Conservation (phyloP, 2,888 invertebrate species). For the Dione vanillae region DNA sequence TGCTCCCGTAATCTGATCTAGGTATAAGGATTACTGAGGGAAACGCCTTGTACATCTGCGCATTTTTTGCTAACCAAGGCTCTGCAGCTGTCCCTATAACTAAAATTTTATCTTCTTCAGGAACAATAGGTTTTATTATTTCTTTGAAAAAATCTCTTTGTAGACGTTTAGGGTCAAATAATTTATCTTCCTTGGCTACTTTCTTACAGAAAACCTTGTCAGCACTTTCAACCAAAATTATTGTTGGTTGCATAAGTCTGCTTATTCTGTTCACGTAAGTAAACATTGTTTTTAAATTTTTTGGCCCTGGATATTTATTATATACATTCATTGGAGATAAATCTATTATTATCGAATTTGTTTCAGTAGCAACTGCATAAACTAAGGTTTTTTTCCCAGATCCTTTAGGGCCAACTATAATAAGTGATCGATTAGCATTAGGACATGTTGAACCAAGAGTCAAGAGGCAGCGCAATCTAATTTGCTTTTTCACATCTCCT, state of each 20-base stretch:
- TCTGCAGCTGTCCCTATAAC: slow-evolving; percentile 87
- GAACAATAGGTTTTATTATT: slow-evolving; percentile 86
- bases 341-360: slow-evolving; percentile 90
- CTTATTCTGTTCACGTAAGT: slow-evolving; percentile 87
- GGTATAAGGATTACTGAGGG: slow-evolving; percentile 84
- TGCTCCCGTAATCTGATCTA: slow-evolving; percentile 84
- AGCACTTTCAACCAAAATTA: slow-evolving; percentile 88
- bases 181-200: slow-evolving; percentile 85
- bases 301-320: slow-evolving; percentile 88
- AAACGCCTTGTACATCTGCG: slow-evolving; percentile 81
- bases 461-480: slow-evolving; percentile 85
- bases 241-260: slow-evolving; percentile 87
- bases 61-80: slow-evolving; percentile 86
- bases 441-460: slow-evolving; percentile 79
- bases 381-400: slow-evolving; percentile 89
- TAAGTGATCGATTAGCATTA: slow-evolving; percentile 82
- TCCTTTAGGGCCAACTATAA: slow-evolving; percentile 88
- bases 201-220: slow-evolving; percentile 89
- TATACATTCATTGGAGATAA: slow-evolving; percentile 88
- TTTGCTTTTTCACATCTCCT: slow-evolving; percentile 85
- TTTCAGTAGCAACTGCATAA: slow-evolving; percentile 90
- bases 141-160: slow-evolving; percentile 87
- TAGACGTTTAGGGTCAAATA: slow-evolving; percentile 87
- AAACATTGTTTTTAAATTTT: slow-evolving; percentile 87
- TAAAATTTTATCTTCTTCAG: slow-evolving; percentile 86